Evolutionary conservation across 2,888 invertebrate genomes (phyloP), one percentile per base, ranked within the genome.

Genomic region (Drosophila testacea): DNA sequence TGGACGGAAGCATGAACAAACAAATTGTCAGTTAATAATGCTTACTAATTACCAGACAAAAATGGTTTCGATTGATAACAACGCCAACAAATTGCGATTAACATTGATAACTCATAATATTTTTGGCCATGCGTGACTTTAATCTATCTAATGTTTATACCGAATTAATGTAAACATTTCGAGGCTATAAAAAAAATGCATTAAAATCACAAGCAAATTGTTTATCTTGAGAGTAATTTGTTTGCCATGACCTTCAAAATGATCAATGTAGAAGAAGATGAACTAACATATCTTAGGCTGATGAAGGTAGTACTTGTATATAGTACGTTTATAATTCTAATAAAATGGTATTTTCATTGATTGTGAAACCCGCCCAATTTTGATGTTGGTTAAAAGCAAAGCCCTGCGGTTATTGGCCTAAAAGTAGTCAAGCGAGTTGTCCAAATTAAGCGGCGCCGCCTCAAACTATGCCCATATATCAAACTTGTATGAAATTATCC

Each of bases 391-490:
- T 41, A 41, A 22, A 34, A 50, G 11, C 11, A 22, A 22, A 34
- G 48, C 30, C 34, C 34, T 34, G 7, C 10, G 16, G 34, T 34
- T 34, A 22, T 41, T 60, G 62, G 39, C 54, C 48, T 30, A 67
- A 62, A 67, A 55, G 56, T 54, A 66, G 61, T 10, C 54, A 30
- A 61, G 34, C 52, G n/a, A 55, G 55, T 54, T 69, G 52, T 36
- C 41, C 62, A 62, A 62, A 62, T 62, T 22, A 60, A 51, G 55
- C 50, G 63, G 42, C 55, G 36, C 9, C 11, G 36, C 36, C 36
- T 36, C 36, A 10, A 36, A 36, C 22, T 10, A 30, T 61, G 68
- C 39, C 56, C 68, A 68, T 73, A 70, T 34, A 69, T 63, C 54
- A 66, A 64, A 30, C 6, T 13, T 34, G n/a, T 44, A 10, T 34